Base-by-base conservation (phyloP, 2,113 vertebrate genomes). In the Mesitornis unicolor region DNA sequence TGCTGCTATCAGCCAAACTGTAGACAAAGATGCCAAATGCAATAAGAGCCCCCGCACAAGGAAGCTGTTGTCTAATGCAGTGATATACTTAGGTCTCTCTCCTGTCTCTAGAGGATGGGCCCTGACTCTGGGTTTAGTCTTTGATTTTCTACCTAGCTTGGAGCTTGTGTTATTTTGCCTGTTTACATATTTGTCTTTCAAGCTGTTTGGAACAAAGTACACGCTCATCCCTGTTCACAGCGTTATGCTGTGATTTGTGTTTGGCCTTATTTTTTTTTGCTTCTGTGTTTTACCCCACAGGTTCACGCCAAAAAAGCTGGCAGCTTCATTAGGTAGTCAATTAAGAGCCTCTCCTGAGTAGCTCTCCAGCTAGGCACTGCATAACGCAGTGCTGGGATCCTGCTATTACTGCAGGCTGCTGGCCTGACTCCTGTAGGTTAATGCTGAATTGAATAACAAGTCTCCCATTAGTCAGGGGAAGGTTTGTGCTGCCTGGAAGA, bases 101-200 rank as follows among this genome's bases (percentile, higher is more conserved):
- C 36, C 26, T 40, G 57, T 96, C 93, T 92, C 96, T 68, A 87
- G 96, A 94, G 93, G 56, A 97, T 65, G 74, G 70, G 89, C 77
- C 70, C 73, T 96, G 84, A 95, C 90, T 97, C 96, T 76, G 71
- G 75, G 83, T 95, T 98, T 96, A 97, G 76, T 93, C 93, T 96
- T 89, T 96, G 83, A 53, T 83, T 88, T 75, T 78, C 36, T 80
- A 68, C 71, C 56, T 24, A 86, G 70, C 68, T 92, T 8, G 0
- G 43, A 89, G 71, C 65, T 75, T 87, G 50, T 95, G 76, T 91
- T 97, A 87, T 94, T 96, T 89, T 95, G 31, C 48, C 64, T 86
- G 8, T 95, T 97, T 97, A 93, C 93, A 70, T 83, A 38, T 80
- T 83, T 28, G 14, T 68, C 75, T 94, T 95, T 95, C 60, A 42